phyloP scores from a whole-genome alignment of 2,113 vertebrate species.

The Gymnogyps californianus region DNA sequence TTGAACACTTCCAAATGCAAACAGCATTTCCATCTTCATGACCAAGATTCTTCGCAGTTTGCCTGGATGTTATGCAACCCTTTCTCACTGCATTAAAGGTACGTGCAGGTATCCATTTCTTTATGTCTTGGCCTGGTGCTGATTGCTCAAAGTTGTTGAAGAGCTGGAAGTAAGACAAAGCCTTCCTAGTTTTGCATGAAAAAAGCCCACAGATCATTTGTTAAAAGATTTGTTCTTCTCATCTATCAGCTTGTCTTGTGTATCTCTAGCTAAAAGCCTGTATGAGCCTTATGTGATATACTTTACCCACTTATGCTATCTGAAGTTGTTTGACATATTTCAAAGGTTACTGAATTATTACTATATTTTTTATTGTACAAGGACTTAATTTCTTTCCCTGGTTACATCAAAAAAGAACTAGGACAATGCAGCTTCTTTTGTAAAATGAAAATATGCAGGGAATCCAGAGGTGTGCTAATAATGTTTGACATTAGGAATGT shows the following conservation, averaged over 20 bases:
- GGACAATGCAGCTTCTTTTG: conserved; percentile 47
- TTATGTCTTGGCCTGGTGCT: conserved; percentile 7
- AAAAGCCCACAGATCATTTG: not conserved
- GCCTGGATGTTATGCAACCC: not conserved
- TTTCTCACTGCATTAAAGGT: not conserved
- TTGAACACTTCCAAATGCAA: not conserved
- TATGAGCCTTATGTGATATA: not conserved
- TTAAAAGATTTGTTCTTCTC: not conserved
- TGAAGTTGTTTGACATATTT: not conserved
- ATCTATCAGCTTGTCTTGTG: not conserved
- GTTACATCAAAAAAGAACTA: not conserved
- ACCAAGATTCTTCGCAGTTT: conserved; percentile 11
- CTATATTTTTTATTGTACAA: not conserved
- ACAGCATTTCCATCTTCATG: not conserved
- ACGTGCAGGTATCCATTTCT: conserved; percentile 19
- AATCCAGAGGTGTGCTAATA: conserved; percentile 58
- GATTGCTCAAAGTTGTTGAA: conserved; percentile 4
- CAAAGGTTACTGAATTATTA: not conserved
- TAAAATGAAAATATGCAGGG: conserved; percentile 51
- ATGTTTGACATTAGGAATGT: not conserved
- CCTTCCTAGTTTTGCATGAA: conserved; percentile 2
- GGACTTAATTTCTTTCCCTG: not conserved
- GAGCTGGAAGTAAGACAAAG: conserved; percentile 7
- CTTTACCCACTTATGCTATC: not conserved
- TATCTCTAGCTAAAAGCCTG: not conserved